Conservation (phyloP, 2,888 invertebrate genomes). For the Cephonodes hylas region DNA sequence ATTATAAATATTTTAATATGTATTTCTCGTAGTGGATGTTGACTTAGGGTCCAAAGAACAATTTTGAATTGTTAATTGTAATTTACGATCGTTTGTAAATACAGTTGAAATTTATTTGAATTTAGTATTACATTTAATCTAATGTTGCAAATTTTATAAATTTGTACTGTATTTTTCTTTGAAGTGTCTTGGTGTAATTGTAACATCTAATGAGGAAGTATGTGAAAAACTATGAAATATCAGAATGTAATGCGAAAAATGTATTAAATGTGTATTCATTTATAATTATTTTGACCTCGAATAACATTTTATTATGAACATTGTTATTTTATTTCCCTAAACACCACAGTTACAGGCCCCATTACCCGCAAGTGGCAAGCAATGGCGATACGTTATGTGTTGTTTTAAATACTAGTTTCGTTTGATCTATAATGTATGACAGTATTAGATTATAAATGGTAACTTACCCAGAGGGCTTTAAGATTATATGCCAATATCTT, state of each 20-base stretch:
- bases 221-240: not conserved
- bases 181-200: not conserved
- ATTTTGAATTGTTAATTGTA: slow-evolving; percentile 21
- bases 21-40: slow-evolving; percentile 21
- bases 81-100: not conserved
- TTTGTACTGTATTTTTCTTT: slow-evolving; percentile 1
- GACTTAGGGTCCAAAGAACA: slow-evolving; percentile 49
- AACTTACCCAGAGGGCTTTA: no score
- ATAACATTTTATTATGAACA: not conserved
- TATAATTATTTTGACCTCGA: not conserved
- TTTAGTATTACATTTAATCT: not conserved
- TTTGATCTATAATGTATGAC: no score
- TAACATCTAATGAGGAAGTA: not conserved
- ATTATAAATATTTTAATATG: not conserved
- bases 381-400: no score
- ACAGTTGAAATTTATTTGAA: not conserved
- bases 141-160: not conserved
- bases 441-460: no score
- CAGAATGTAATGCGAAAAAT: not conserved
- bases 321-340: not conserved
- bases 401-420: no score
- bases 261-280: not conserved
- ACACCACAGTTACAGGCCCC: not conserved
- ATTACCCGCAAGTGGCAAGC: not conserved
- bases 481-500: no score